Evolutionary conservation across 1,140 invertebrate genomes (phyloP), one percentile per base, ranked within the genome.

Genomic region (Hyles vespertilio): DNA sequence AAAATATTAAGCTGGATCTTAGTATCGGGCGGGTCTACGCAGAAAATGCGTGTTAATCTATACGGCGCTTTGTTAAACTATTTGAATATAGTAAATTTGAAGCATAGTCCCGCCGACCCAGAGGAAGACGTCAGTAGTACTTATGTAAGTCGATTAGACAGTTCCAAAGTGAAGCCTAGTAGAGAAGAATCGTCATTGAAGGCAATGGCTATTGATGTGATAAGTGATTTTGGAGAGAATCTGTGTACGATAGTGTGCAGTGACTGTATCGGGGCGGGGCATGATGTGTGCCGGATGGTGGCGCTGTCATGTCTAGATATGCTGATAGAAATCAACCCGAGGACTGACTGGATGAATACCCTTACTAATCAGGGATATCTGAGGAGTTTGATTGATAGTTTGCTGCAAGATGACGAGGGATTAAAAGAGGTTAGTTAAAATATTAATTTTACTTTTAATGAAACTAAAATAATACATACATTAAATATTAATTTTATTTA

Each of bases 271-370:
- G 94, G 94, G 9, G 94, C 93, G 8, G 95, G 96, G 0, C 96
- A 97, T 77, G 95, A 98, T 72, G 93, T 98, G 12, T 96, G 95
- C 74, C 94, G 96, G 85, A 97, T 97, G 94, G 89, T 97, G 53
- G 94, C 96, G 0, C 84, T 98, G 34, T 93, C 95, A 1, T 95
- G 94, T 58, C 89, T 98, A 40, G 95, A 96, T 74, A 92, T 94
- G 43, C 91, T 98, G 32, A 89, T 97, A 0, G 93, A 94, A 49
- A 87, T 96, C 56, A 94, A 96, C 65, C 92, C 93, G 6, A 92
- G 93, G 12, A 92, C 93, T 9, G 92, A 93, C 11, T 95, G 96
- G 92, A 91, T 95, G 63, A 90, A 92, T 8, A 95, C 95, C 67
- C 82, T 97, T 40, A 91, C 93, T 1, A 92, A 93, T 40, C 92